A percentile compares a stretch with the other conserved stretches of the same genome.
Conservation (phyloP, 2,113 vertebrate genomes). For the Cebus imitator region DNA sequence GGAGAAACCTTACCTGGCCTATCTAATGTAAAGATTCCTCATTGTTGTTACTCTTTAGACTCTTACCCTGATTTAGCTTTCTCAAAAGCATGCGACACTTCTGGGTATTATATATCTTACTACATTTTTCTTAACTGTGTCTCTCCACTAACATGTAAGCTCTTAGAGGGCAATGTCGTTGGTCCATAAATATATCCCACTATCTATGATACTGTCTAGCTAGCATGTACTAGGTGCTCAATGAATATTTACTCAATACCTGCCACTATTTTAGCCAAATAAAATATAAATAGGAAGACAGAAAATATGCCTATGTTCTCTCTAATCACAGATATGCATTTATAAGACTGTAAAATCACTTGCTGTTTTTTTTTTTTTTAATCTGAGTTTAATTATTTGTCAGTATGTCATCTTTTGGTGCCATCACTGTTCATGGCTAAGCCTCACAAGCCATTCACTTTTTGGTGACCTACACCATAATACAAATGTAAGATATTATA, state of each 20-base stretch:
- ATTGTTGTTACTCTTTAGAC: neutral
- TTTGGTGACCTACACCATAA: neutral
- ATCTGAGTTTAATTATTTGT: conserved; percentile 22
- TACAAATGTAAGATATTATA: neutral
- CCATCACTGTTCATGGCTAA: neutral
- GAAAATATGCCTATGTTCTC: neutral
- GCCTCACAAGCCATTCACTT: neutral
- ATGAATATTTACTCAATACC: neutral
- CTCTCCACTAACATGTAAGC: neutral
- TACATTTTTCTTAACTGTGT: neutral
- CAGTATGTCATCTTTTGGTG: neutral
- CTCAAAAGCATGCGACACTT: neutral
- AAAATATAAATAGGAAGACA: neutral
- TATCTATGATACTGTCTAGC: neutral
- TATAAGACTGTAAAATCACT: neutral
- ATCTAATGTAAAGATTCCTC: neutral
- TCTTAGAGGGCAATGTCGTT: neutral
- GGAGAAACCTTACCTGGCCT: neutral
- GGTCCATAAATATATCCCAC: neutral
- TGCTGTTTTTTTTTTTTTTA: conserved; percentile 30
- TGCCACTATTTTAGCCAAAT: neutral
- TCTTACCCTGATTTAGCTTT: neutral
- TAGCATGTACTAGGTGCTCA: neutral
- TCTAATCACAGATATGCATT: conserved; percentile 10
- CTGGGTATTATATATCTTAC: neutral